A percentile compares a stretch with the other conserved stretches of the same genome.
These are phyloP conservation scores for Rana temporaria DNA, from an alignment of 2,113 vertebrate species.

Conservation along the genomic window DNA sequence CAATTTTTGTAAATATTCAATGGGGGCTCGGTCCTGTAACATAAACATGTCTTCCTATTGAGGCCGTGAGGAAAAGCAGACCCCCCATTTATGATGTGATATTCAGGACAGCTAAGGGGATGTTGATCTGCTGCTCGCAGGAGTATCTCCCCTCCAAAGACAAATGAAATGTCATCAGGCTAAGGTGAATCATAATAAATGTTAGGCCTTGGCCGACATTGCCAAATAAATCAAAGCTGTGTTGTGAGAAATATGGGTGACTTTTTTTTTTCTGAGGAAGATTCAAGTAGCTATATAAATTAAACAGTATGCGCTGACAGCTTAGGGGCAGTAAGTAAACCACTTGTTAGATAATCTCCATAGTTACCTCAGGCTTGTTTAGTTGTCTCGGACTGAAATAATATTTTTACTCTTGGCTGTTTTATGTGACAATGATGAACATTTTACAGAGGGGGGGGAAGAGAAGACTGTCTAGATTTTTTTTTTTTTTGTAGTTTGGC, in stretches of 20 bases:
- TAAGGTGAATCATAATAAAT: constrained; percentile 91
- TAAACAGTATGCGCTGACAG: constrained; percentile 84
- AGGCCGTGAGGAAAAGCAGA: constrained; percentile 82
- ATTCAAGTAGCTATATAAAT: constrained; percentile 86
- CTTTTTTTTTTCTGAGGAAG: constrained; percentile 72
- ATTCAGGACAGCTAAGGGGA: constrained; percentile 74
- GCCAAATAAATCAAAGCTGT: constrained; percentile 82
- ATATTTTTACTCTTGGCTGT: constrained; percentile 68
- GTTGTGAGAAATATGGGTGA: constrained; percentile 82
- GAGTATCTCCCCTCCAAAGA: constrained; percentile 81
- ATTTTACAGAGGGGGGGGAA: constrained; percentile 56
- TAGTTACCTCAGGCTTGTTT: constrained; percentile 85
- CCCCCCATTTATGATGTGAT: constrained; percentile 76
- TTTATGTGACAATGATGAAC: constrained; percentile 65
- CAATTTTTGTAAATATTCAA: constrained; percentile 84
- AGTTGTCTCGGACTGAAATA: constrained; percentile 78
- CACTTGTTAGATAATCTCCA: constrained; percentile 88
- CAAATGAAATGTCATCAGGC: constrained; percentile 86
- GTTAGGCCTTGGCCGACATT: constrained; percentile 83
- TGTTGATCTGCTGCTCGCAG: constrained; percentile 75
- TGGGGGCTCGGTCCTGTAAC: constrained; percentile 74
- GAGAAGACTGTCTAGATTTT: neutral
- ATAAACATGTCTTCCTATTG: constrained; percentile 79
- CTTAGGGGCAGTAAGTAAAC: constrained; percentile 78
- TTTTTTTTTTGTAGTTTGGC: neutral